phyloP scores from a whole-genome alignment of 2,113 vertebrate species.

The Odocoileus hemionus region DNA sequence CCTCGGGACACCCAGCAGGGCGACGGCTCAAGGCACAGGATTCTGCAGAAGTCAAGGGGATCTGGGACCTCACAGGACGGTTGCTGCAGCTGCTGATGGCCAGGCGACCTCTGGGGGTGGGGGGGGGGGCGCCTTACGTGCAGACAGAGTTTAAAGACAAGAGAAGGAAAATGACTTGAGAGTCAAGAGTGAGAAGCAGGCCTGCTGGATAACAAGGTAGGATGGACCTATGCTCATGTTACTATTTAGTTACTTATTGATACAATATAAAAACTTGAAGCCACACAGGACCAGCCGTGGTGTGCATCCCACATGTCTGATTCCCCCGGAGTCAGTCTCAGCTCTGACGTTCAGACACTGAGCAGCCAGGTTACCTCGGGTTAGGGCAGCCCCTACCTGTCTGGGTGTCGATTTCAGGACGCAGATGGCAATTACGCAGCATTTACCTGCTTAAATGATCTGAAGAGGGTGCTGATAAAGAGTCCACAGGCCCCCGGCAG shows the following conservation, averaged over 20 bases:
- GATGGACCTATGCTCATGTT: background rate
- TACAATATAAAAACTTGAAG: no score
- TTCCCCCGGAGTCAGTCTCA: rapidly evolving
- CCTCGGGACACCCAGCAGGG: background rate
- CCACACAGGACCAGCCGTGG: background rate
- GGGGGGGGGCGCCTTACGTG: background rate
- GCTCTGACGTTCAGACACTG: background rate
- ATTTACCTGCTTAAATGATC: conserved; percentile 31
- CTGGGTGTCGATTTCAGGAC: conserved; percentile 4
- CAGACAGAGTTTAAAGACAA: background rate
- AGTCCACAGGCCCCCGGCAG: conserved; percentile 20
- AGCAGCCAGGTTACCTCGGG: conserved; percentile 3
- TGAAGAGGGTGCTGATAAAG: conserved; percentile 6
- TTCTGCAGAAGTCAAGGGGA: conserved; percentile 73
- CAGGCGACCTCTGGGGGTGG: background rate
- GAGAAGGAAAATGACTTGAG: background rate
- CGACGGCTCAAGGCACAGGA: conserved; percentile 47
- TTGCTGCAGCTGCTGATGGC: conserved; percentile 50
- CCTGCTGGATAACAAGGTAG: background rate
- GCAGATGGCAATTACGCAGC: conserved; percentile 46
- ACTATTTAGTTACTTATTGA: no score
- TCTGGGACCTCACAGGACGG: conserved; percentile 52
- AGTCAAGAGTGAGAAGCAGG: background rate
- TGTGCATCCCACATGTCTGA: background rate
- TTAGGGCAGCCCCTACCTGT: conserved; percentile 47